phyloP scores from a whole-genome alignment of 2,888 invertebrate genomes.

The Cheilosia scutellata region DNA sequence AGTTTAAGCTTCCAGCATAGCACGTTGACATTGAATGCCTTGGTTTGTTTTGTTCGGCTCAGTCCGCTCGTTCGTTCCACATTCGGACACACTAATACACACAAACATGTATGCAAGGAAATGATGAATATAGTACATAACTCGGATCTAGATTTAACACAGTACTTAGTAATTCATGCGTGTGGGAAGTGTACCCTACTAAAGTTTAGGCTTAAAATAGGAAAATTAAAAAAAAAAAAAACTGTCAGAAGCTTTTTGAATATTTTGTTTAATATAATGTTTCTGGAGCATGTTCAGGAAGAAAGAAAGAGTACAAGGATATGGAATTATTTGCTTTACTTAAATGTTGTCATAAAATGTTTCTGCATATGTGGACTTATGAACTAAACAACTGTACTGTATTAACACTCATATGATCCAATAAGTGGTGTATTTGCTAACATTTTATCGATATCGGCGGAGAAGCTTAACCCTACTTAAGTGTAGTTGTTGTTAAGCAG shows the following conservation, averaged over 20 bases:
- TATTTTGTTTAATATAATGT: constrained; percentile 20
- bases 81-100: constrained; percentile 48
- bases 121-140: constrained; percentile 48
- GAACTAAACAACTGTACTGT: constrained; percentile 31
- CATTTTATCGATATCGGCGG: constrained; percentile 37
- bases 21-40: constrained; percentile 67
- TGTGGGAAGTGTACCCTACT: constrained; percentile 16
- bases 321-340: constrained; percentile 28
- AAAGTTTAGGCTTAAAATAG: constrained; percentile 8
- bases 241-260: constrained; percentile 26
- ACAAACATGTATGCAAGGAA: constrained; percentile 19
- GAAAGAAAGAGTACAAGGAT: constrained; percentile 18
- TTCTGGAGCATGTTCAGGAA: constrained; percentile 40
- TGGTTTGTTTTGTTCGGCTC: constrained; percentile 28
- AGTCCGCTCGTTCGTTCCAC: constrained; percentile 48
- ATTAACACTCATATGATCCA: constrained; percentile 25
- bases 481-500: constrained; percentile 32
- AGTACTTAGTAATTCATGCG: constrained; percentile 48
- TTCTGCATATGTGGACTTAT: constrained; percentile 22
- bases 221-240: constrained; percentile 23
- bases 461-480: constrained; percentile 38
- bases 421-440: constrained; percentile 49
- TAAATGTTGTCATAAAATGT: constrained; percentile 54
- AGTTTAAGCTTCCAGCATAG: constrained; percentile 26
- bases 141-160: constrained; percentile 43